Evolutionary conservation across 92 coral and sea anemone genomes (phyloP).

Genomic region (Parazoanthus darwini): DNA sequence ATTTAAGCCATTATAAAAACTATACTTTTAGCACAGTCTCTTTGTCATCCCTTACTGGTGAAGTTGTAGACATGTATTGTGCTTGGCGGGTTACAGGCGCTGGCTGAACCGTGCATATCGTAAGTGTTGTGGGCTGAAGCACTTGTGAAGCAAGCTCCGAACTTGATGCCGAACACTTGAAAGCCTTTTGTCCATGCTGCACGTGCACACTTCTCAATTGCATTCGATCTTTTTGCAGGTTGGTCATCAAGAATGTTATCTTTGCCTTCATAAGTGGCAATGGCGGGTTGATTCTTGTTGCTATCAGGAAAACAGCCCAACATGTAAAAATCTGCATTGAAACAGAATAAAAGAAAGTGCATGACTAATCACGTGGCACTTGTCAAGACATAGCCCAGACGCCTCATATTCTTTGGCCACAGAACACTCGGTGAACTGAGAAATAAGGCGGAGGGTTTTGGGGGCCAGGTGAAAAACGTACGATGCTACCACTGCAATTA

Average conservation of each 20-base stretch:
- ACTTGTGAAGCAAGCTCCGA: constrained; percentile 2
- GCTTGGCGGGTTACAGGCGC: neutral
- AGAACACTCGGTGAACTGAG: too few relatives aligned
- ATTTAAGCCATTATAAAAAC: too few relatives aligned
- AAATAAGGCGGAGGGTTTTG: too few relatives aligned
- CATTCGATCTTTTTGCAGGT: neutral
- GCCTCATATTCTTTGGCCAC: too few relatives aligned
- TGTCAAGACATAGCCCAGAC: too few relatives aligned
- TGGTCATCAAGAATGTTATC: constrained; percentile 20
- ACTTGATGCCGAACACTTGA: constrained; percentile 22
- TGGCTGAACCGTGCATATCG: neutral
- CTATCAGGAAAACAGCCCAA: constrained; percentile 17
- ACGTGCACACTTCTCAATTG: constrained; percentile 40
- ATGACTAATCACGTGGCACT: neutral
- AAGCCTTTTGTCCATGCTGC: constrained; percentile 27
- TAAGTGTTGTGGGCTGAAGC: constrained; percentile 9
- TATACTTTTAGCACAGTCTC: too few relatives aligned
- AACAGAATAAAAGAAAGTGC: neutral
- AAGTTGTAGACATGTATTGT: constrained; percentile 5
- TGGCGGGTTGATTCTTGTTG: neutral
- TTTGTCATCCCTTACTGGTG: neutral
- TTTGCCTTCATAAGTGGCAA: neutral
- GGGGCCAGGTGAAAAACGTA: too few relatives aligned
- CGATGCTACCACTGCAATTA: too few relatives aligned
- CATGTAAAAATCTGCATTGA: neutral